Percentiles rank a stretch among this genome's conserved stretches.
Evolutionary conservation across 2,888 invertebrate genomes (phyloP).

Genomic region (Auanema freiburgensis): DNA sequence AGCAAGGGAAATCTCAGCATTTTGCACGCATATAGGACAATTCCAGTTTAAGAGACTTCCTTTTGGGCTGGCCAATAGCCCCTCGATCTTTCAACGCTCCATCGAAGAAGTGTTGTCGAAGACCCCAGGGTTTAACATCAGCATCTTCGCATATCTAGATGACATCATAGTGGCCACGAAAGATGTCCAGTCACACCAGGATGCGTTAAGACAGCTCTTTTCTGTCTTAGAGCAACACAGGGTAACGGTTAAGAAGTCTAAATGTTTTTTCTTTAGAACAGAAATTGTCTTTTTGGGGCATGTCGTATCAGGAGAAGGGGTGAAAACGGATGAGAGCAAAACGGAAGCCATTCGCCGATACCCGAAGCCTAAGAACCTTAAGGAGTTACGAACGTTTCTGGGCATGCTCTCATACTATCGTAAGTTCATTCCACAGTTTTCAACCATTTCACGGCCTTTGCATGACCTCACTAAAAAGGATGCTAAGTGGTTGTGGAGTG

Average conservation of each 20-base stretch:
- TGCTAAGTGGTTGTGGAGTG: too few species aligned
- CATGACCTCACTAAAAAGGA: too few species aligned
- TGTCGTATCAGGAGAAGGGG: not conserved
- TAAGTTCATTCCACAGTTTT: too few species aligned
- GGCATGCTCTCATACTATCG: too few species aligned
- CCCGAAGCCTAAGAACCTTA: too few species aligned
- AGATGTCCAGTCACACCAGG: not conserved
- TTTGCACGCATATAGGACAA: constrained; percentile 8
- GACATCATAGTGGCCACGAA: constrained; percentile 8
- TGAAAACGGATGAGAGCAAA: too few species aligned
- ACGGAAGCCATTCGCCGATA: too few species aligned
- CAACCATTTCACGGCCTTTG: too few species aligned
- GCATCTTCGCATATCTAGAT: constrained; percentile 15
- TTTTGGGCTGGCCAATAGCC: constrained; percentile 6
- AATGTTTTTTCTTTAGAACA: not conserved
- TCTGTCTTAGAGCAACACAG: too few species aligned
- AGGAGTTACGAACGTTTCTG: too few species aligned
- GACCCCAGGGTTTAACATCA: not conserved
- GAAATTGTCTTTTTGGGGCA: constrained; percentile 5
- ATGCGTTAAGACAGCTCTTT: too few species aligned
- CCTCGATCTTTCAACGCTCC: not conserved
- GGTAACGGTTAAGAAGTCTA: too few species aligned
- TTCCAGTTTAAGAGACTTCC: constrained; percentile 9
- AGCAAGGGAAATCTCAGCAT: not conserved
- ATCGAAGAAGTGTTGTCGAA: constrained; percentile 5